phyloP scores from a whole-genome alignment of 2,113 vertebrate genomes.

The Gnathonemus longibarbis region DNA sequence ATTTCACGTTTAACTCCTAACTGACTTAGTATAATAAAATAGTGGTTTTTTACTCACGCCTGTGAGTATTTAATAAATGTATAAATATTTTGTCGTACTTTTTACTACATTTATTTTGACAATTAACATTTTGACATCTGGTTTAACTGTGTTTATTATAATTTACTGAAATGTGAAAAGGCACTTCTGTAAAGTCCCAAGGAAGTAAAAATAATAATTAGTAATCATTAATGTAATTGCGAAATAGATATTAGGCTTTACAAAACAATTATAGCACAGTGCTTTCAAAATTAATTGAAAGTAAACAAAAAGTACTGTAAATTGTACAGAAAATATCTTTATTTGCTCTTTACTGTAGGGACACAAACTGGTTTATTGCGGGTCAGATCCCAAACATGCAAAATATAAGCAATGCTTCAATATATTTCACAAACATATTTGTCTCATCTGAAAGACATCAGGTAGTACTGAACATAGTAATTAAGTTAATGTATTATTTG shows the following conservation, averaged over 20 bases:
- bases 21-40: background rate
- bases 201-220: background rate
- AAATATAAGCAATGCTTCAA: background rate
- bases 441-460: background rate
- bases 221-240: background rate
- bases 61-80: background rate
- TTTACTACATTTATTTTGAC: background rate
- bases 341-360: background rate
- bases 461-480: background rate
- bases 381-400: background rate
- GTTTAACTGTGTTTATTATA: background rate
- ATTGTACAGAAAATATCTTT: background rate
- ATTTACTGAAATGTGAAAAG: background rate
- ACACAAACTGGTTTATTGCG: background rate
- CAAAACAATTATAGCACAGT: background rate
- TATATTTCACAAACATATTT: background rate
- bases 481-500: background rate
- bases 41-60: background rate
- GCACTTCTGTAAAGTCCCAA: background rate
- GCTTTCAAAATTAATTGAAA: background rate
- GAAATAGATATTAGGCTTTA: background rate
- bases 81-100: background rate
- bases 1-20: background rate
- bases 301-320: background rate
- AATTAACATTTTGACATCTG: background rate